Conservation (phyloP, 2,113 vertebrate genomes). For the Girardinichthys multiradiatus region DNA sequence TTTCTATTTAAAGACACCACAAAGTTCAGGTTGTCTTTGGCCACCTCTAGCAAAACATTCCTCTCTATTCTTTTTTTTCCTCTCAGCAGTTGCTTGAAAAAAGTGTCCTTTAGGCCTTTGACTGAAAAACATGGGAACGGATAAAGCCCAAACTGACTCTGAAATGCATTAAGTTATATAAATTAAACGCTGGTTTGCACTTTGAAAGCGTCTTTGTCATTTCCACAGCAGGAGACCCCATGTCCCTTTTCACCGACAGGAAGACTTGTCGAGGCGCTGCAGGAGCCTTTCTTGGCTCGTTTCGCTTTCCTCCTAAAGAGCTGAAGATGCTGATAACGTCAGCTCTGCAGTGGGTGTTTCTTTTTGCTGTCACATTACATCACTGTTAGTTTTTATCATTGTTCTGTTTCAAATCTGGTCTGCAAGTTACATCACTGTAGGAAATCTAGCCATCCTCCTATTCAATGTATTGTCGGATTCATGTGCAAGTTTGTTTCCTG, state of each 20-base stretch:
- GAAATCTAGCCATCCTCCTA: constrained; percentile 19
- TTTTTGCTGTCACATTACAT: constrained; percentile 55
- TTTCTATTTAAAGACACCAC: constrained; percentile 31
- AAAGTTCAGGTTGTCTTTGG: constrained; percentile 9
- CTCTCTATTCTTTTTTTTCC: constrained; percentile 5
- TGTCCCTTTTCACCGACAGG: constrained; percentile 20
- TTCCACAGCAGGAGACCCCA: constrained; percentile 6
- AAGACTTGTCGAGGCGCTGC: not conserved
- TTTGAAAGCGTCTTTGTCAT: constrained; percentile 11
- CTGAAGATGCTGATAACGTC: constrained; percentile 8
- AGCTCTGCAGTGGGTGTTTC: constrained; percentile 36
- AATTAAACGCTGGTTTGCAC: not conserved
- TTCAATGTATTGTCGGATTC: constrained; percentile 8
- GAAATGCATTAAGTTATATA: not conserved
- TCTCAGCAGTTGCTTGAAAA: not conserved
- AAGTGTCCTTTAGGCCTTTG: constrained; percentile 7
- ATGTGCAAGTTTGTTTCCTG: constrained; percentile 11
- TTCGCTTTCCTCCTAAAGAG: constrained; percentile 12
- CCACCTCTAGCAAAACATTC: constrained; percentile 18
- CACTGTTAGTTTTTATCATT: constrained; percentile 31
- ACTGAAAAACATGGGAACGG: not conserved
- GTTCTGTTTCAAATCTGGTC: constrained; percentile 30
- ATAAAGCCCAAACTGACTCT: not conserved
- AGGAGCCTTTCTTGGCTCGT: constrained; percentile 34
- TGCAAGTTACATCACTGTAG: constrained; percentile 41